Evolutionary conservation across 2,113 vertebrate genomes (phyloP).

Genomic region (Tragelaphus scriptus): DNA sequence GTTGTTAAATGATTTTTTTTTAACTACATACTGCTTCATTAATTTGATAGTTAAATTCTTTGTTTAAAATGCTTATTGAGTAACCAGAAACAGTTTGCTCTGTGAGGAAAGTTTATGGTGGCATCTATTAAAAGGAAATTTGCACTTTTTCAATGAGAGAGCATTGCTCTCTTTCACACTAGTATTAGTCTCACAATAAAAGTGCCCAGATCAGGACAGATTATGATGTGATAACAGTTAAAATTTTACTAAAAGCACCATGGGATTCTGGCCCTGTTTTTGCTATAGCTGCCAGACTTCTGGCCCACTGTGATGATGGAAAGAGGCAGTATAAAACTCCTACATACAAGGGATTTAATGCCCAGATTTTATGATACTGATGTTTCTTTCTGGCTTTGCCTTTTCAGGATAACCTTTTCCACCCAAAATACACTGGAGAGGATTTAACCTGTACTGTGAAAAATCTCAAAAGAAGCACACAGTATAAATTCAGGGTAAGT

Average conservation of each 20-base stretch:
- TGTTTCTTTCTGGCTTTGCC: constrained; percentile 48
- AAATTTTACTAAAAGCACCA: background rate
- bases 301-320: background rate
- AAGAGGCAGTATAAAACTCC: background rate
- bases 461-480: constrained; percentile 96
- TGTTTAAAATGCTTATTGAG: background rate
- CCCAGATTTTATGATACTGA: background rate
- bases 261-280: background rate
- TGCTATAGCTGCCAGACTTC: background rate
- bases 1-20: background rate
- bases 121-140: background rate
- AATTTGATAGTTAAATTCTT: background rate
- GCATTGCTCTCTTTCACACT: background rate
- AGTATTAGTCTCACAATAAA: background rate
- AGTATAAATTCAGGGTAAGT: constrained; percentile 99
- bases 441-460: constrained; percentile 97
- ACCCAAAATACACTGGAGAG: constrained; percentile 97
- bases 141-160: background rate
- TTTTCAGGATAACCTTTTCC: constrained; percentile 92
- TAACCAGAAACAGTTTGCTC: background rate
- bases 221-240: background rate
- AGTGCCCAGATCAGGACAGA: background rate
- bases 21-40: background rate
- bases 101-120: background rate
- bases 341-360: background rate